Percentiles rank a stretch among this genome's conserved stretches.
phyloP scores from a whole-genome alignment of 1,140 invertebrate genomes.

The Branchinecta lynchi region DNA sequence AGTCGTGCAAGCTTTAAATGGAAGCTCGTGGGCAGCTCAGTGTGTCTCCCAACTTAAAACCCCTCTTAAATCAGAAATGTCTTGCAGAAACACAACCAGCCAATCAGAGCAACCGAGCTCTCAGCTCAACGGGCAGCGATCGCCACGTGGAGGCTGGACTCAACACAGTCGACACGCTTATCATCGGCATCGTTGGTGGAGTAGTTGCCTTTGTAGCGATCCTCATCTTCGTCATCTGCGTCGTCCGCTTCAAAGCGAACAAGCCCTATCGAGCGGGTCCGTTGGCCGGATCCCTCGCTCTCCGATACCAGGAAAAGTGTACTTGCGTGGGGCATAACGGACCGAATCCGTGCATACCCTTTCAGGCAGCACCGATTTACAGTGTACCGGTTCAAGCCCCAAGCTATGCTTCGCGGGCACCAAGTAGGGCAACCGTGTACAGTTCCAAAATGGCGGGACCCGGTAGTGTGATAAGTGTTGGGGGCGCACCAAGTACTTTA shows the following conservation, averaged over 20 bases:
- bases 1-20: too few relatives aligned
- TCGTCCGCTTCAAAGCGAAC: conserved; percentile 41
- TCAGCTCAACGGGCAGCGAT: conserved; percentile 2
- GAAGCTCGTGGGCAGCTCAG: too few relatives aligned
- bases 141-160: conserved; percentile 31
- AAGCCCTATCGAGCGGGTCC: conserved; percentile 45
- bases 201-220: conserved; percentile 78
- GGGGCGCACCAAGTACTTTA: conserved; percentile 14
- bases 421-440: conserved; percentile 14
- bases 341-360: conserved; percentile 13
- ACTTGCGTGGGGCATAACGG: conserved; percentile 30
- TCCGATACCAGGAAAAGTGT: conserved; percentile 29
- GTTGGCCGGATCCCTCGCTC: conserved; percentile 39
- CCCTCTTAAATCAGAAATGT: conserved; percentile 26
- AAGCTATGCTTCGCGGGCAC: not conserved
- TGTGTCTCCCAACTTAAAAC: conserved; percentile 23
- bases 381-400: not conserved
- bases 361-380: conserved; percentile 14
- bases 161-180: conserved; percentile 72
- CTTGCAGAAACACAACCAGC: too few relatives aligned
- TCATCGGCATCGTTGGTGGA: conserved; percentile 77
- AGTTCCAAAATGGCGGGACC: conserved; percentile 15
- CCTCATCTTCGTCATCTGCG: conserved; percentile 70
- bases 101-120: conserved; percentile 11
- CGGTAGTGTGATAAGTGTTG: not conserved